phyloP scores from a whole-genome alignment of 2,113 vertebrate genomes.

The Halichoeres trimaculatus region DNA sequence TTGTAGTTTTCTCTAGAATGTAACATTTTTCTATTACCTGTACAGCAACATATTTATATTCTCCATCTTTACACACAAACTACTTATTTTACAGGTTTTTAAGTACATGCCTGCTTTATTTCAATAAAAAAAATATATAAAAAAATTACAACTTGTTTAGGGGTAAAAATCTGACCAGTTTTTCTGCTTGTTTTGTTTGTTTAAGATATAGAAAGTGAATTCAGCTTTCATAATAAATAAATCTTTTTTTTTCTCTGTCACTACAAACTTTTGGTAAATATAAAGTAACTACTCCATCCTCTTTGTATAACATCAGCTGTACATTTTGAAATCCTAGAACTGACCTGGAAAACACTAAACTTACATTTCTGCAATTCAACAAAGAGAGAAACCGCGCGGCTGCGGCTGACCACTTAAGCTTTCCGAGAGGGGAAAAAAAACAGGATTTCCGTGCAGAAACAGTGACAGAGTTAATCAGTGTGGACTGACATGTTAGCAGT shows the following conservation, averaged over 20 bases:
- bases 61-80: not conserved
- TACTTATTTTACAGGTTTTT: too few relatives aligned
- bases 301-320: not conserved
- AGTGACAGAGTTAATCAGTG: conserved; percentile 50
- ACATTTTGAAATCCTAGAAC: not conserved
- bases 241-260: not conserved
- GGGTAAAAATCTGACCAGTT: too few relatives aligned
- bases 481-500: conserved; percentile 42
- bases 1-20: not conserved
- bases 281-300: not conserved
- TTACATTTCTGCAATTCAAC: conserved; percentile 21
- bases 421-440: conserved; percentile 7
- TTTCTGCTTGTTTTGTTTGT: too few relatives aligned
- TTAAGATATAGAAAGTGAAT: too few relatives aligned
- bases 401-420: conserved; percentile 35
- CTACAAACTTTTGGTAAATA: not conserved
- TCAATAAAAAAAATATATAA: too few relatives aligned
- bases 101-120: too few relatives aligned
- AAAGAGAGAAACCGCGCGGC: conserved; percentile 28
- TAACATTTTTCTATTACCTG: not conserved
- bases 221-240: too few relatives aligned
- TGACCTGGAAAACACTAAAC: conserved; percentile 35
- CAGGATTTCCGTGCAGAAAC: conserved; percentile 19
- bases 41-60: not conserved
- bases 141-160: too few relatives aligned